Base-by-base conservation (phyloP, 2,888 invertebrate genomes). In the Patella depressa region DNA sequence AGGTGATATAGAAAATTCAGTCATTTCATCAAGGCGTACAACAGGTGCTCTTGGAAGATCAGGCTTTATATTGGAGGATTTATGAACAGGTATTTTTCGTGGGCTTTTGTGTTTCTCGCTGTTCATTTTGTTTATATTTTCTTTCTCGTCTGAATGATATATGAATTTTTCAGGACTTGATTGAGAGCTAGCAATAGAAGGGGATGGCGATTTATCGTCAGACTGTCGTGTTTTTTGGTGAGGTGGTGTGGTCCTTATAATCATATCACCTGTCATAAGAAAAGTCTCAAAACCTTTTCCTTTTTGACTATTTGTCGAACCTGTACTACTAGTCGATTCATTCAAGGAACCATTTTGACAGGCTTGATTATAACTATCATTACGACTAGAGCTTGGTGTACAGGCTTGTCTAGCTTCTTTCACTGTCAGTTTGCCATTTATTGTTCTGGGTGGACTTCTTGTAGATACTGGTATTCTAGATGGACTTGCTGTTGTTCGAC, bases 241-340 rank as follows among this genome's bases (percentile, higher is more conserved):
- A 93, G 80, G 85, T 73, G 87, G 86, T 55, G 97, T 97, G 85
- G 98, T 94, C 93, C 97, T 97, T 86, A 98, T 94, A 91, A 98
- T 98, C 89, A 97, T 94, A 92, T 98, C 98, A 72, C 98, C 98
- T 54, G 98, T 98, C 98, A 98, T 98, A 95, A 98, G 96, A 93
- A 96, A 98, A 78, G 90, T 90, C 80, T 91, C 90, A 85, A 89
- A 91, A 53, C 90, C 88, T 80, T 87, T 86, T 54, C 82, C 84
- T 76, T 82, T 85, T 78, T 81, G 81, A 71, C 77, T 76, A 74
- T 34, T 59, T 79, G 82, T 54, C 76, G 78, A 34, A 79, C 80
- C 54, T 76, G 76, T 54, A 78, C 74, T 70, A 74, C 59, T 34
- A 29, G 72, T 19, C 15, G 57, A 53, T 24, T 70, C 57, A 54